A percentile compares a stretch with the other conserved stretches of the same genome.
phyloP scores from a whole-genome alignment of 30 jellyfish, hydroid and myxozoan species.

The Turritopsis rubra region DNA sequence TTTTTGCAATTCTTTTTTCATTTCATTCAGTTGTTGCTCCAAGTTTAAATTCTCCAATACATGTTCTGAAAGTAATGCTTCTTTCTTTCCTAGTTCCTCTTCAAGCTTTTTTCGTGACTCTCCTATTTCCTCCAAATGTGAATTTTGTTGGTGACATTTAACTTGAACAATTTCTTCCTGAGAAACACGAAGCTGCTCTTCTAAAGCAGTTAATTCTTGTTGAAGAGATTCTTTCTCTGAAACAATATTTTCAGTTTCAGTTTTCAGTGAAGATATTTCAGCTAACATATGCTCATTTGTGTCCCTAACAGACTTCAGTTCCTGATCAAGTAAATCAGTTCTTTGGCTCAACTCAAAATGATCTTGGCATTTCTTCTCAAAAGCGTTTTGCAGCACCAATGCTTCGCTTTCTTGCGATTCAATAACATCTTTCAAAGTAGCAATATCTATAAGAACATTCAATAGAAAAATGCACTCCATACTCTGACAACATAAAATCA shows the following conservation, averaged over 20 bases:
- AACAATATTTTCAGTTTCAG: not conserved
- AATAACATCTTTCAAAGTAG: slow-evolving; percentile 2
- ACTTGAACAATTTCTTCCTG: not conserved
- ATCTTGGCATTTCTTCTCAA: slow-evolving; percentile 8
- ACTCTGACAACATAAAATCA: too few species aligned
- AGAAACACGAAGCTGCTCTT: not conserved
- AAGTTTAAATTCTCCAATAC: not conserved
- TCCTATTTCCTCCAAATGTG: not conserved
- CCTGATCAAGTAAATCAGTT: not conserved
- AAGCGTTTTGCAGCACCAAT: slow-evolving; percentile 2
- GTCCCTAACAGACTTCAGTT: not conserved
- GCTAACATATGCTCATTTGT: not conserved
- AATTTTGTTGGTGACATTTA: not conserved
- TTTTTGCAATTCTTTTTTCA: not conserved
- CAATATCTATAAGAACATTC: not conserved
- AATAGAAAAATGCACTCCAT: too few species aligned
- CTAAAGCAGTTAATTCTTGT: not conserved
- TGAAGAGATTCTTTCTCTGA: not conserved
- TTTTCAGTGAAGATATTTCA: not conserved
- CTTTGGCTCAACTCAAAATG: slow-evolving; percentile 1
- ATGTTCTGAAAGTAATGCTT: not conserved
- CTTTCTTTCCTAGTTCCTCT: not conserved
- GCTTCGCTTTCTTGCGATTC: slow-evolving; percentile 3
- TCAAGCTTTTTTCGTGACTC: not conserved
- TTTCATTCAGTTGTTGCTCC: not conserved